Evolutionary conservation across 2,888 invertebrate species (phyloP).

Genomic region (Lepeophtheirus nordmannii): DNA sequence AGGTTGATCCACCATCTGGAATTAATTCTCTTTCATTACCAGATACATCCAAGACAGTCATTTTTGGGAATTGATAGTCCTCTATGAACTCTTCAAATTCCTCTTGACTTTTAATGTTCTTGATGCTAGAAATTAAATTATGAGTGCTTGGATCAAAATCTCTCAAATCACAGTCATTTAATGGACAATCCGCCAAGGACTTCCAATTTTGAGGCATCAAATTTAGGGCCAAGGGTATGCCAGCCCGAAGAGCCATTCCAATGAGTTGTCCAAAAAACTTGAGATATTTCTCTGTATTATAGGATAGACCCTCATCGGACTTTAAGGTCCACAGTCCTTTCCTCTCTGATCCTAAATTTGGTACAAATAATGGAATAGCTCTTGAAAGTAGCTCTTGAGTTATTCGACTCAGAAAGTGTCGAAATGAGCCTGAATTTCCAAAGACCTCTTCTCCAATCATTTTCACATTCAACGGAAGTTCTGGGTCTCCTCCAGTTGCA

Average conservation of each 20-base stretch:
- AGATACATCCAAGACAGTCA: background rate
- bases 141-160: background rate
- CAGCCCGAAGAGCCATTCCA: constrained; percentile 19
- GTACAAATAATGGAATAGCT: constrained; percentile 31
- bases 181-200: background rate
- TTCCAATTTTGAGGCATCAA: constrained; percentile 21
- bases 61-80: constrained; percentile 8
- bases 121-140: background rate
- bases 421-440: constrained; percentile 36
- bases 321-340: constrained; percentile 33
- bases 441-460: constrained; percentile 36
- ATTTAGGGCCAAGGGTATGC: constrained; percentile 18
- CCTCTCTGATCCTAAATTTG: constrained; percentile 31
- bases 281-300: constrained; percentile 34
- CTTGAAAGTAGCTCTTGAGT: constrained; percentile 33
- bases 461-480: constrained; percentile 34
- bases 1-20: background rate
- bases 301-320: constrained; percentile 33
- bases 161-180: background rate
- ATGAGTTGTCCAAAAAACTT: constrained; percentile 32
- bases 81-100: constrained; percentile 18
- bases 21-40: constrained; percentile 4
- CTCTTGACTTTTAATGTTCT: background rate
- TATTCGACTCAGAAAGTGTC: constrained; percentile 35
- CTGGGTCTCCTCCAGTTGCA: constrained; percentile 35